phyloP scores from a whole-genome alignment of 2,888 invertebrate species.

The Habroteleia sp. region DNA sequence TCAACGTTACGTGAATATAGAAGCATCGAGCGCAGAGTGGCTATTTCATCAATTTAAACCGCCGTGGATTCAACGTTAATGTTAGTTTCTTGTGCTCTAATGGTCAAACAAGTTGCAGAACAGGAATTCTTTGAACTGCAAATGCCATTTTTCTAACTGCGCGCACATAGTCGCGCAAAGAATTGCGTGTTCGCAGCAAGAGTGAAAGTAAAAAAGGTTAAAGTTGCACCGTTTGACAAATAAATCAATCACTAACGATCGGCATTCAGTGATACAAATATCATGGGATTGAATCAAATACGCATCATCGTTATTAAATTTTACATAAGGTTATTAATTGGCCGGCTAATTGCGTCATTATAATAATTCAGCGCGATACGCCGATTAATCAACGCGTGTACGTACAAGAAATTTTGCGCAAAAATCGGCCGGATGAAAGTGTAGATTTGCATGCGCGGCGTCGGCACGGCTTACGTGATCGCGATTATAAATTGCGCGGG shows the following conservation, averaged over 20 bases:
- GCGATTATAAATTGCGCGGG: constrained; percentile 30
- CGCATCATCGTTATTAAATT: constrained; percentile 28
- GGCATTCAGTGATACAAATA: constrained; percentile 19
- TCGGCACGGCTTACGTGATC: constrained; percentile 4
- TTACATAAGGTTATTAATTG: constrained; percentile 4
- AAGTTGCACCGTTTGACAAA: constrained; percentile 30
- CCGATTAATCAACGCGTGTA: constrained; percentile 6
- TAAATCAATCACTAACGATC: constrained; percentile 22
- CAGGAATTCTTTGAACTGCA: not conserved
- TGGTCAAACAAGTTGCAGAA: not conserved
- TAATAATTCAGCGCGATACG: not conserved
- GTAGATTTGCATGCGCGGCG: constrained; percentile 7
- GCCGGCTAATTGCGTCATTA: constrained; percentile 20
- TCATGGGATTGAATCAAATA: constrained; percentile 15
- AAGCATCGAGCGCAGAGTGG: too few species aligned
- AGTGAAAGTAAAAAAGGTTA: constrained; percentile 37
- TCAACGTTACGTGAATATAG: too few species aligned
- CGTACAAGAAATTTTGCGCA: not conserved
- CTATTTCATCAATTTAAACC: too few species aligned
- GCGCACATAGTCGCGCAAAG: not conserved
- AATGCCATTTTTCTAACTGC: not conserved
- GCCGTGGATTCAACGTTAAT: too few species aligned
- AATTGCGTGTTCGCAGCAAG: not conserved
- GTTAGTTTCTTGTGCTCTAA: too few species aligned
- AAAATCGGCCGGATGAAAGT: constrained; percentile 15